These are phyloP conservation scores for Pentalonia nigronervosa DNA, from an alignment of 1,140 invertebrate genomes.

Conservation along the genomic window DNA sequence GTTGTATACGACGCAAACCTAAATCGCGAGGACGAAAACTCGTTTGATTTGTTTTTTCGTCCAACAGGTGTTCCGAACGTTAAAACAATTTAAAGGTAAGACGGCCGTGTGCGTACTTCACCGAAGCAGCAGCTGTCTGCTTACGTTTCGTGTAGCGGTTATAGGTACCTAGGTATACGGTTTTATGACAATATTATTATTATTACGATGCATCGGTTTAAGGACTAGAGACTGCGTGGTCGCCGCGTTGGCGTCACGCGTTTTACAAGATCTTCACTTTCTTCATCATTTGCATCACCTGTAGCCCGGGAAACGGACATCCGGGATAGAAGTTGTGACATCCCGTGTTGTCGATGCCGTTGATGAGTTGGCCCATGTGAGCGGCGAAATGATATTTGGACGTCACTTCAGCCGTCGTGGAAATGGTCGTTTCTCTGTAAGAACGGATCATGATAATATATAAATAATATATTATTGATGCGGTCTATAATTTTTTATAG, in stretches of 20 bases:
- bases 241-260: background rate
- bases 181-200: background rate
- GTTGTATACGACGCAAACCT: background rate
- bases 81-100: background rate
- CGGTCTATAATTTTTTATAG: background rate
- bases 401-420: slow-evolving; percentile 70
- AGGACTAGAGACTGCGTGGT: slow-evolving; percentile 33
- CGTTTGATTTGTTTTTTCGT: background rate
- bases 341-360: slow-evolving; percentile 74
- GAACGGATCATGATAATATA: slow-evolving; percentile 59
- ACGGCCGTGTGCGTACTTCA: too few relatives aligned
- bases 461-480: slow-evolving; percentile 36
- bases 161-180: background rate
- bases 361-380: slow-evolving; percentile 81
- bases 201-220: background rate
- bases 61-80: background rate
- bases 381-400: slow-evolving; percentile 82
- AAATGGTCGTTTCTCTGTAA: slow-evolving; percentile 71
- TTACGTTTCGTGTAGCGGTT: background rate
- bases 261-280: slow-evolving; percentile 65
- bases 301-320: slow-evolving; percentile 72
- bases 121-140: background rate
- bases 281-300: slow-evolving; percentile 75
- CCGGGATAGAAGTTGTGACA: slow-evolving; percentile 77
- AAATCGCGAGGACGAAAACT: background rate